Base-by-base conservation (phyloP, 2,888 invertebrate species). In the Bembecia ichneumoniformis region DNA sequence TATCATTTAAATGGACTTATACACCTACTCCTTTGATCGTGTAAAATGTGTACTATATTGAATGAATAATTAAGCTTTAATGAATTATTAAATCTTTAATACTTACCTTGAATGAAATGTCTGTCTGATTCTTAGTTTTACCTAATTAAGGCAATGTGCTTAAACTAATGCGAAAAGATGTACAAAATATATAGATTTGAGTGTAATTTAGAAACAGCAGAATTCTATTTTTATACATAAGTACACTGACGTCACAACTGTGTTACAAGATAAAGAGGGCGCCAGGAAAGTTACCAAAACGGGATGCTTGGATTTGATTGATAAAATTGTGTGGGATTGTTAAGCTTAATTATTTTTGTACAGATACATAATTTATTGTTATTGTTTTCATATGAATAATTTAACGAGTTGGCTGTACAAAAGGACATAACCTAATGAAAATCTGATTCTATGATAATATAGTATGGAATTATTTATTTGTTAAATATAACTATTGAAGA, bases 131-230 rank as follows among this genome's bases (percentile, higher is more conserved):
- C 50, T n/a, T 47, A 47, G 44, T 43, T 44, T 40, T 40, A 46
- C 17, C 13, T 49, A 36, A 20, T 36, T 51, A 51, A 48, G 51
- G 47, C 46, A 51, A 47, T 51, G 51, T 51, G 51, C 51, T 51
- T 51, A 48, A 51, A 34, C 35, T 48, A 16, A 46, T 46, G 43
- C n/a, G 46, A 48, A 51, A 45, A 17, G 20, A 36, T 51, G 51
- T 51, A 51, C 51, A 51, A 51, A 51, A 16, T 46, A 34, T 51
- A 45, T 48, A 51, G 51, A 51, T 51, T 44, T 46, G 45, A 51
- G 15, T 36, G 51, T 47, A 43, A 50, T 43, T 49, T 46, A 46
- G 46, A 28, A 49, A 47, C 50, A 50, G 43, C 46, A 48, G 40
- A 48, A 48, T 48, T 48, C 40, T 48, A 48, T 48, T 48, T 48